A percentile compares a stretch with the other conserved stretches of the same genome.
phyloP scores from a whole-genome alignment of 2,888 invertebrate species.

The Pandemis corylana region DNA sequence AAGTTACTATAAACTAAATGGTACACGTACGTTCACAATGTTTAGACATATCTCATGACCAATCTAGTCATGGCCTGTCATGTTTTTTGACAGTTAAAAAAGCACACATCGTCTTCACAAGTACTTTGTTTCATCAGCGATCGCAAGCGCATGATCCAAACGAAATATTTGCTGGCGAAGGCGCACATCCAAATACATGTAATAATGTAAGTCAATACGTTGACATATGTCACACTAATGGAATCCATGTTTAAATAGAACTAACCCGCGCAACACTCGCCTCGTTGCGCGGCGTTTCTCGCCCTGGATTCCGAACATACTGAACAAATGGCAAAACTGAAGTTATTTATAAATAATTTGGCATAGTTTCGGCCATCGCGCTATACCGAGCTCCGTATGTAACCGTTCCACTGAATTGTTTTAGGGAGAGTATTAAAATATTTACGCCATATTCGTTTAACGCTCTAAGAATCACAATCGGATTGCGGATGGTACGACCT shows the following conservation, averaged over 20 bases:
- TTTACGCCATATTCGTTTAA: no score
- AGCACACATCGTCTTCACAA: no score
- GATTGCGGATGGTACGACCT: no score
- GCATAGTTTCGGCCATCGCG: neutral
- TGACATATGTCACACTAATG: slow-evolving; percentile 13
- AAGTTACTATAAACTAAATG: no score
- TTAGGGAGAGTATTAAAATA: neutral
- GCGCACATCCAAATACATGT: neutral
- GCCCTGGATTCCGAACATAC: neutral
- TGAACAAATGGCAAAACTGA: neutral
- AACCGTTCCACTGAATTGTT: neutral
- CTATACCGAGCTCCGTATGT: neutral
- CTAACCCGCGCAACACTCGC: slow-evolving; percentile 20
- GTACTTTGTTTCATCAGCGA: no score
- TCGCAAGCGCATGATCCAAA: neutral
- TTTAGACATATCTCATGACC: no score
- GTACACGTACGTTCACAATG: no score
- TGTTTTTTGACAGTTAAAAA: no score
- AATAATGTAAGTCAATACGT: slow-evolving; percentile 11
- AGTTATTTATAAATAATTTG: slow-evolving; percentile 2
- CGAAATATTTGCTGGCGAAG: neutral
- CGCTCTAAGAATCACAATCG: no score
- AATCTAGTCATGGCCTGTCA: no score
- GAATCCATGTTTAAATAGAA: slow-evolving; percentile 20
- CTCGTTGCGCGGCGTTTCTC: neutral